phyloP scores from a whole-genome alignment of 1,140 invertebrate genomes.

The Anastrepha ludens region DNA sequence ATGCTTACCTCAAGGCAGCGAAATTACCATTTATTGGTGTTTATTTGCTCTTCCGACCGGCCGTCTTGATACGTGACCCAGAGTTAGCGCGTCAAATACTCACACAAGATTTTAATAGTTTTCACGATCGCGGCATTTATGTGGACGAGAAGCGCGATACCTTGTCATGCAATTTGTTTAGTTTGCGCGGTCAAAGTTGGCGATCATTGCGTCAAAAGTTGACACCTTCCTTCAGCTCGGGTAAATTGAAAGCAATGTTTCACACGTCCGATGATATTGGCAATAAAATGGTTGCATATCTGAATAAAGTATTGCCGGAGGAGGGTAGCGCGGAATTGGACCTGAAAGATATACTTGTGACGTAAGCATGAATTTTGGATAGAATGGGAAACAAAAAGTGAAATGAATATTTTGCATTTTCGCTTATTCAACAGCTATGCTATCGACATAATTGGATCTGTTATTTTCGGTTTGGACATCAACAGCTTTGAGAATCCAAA shows the following conservation, averaged over 20 bases:
- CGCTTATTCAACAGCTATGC: constrained; percentile 60
- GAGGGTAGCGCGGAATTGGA: constrained; percentile 61
- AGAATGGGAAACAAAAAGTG: too few species aligned
- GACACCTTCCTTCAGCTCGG: constrained; percentile 77
- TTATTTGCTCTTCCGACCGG: constrained; percentile 71
- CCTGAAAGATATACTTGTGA: constrained; percentile 62
- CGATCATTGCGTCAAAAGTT: constrained; percentile 75
- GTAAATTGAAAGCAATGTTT: constrained; percentile 78
- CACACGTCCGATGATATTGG: constrained; percentile 74
- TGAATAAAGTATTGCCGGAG: constrained; percentile 61
- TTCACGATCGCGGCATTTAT: constrained; percentile 73
- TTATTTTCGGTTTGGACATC: constrained; percentile 68
- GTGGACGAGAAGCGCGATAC: constrained; percentile 71
- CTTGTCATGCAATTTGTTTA: constrained; percentile 72
- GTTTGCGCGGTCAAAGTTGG: constrained; percentile 75
- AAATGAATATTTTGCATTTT: background rate
- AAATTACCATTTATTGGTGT: constrained; percentile 68
- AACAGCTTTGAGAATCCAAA: constrained; percentile 67
- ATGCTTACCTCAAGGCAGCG: constrained; percentile 63
- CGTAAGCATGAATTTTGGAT: constrained; percentile 47
- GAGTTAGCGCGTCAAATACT: constrained; percentile 74
- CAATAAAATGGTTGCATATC: constrained; percentile 67
- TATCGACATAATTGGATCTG: constrained; percentile 68
- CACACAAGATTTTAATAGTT: constrained; percentile 74
- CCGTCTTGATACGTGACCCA: constrained; percentile 74